Conservation (phyloP, 2,888 invertebrate species). For the Lissonota sp. region DNA sequence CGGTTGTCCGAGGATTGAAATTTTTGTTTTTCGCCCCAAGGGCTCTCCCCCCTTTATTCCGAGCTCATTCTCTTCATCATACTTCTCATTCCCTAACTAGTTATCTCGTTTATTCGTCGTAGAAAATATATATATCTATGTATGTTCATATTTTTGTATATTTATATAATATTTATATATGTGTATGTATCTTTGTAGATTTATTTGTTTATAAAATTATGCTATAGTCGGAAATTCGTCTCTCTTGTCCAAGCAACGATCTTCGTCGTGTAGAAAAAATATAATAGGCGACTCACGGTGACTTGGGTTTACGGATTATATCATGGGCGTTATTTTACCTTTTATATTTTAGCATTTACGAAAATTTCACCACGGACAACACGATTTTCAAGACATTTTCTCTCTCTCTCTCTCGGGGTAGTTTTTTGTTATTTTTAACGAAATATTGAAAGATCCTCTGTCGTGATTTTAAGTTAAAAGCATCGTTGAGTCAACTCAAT, state of each 20-base stretch:
- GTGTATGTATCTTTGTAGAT: conserved; percentile 37
- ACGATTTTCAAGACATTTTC: not conserved
- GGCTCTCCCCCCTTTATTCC: not conserved
- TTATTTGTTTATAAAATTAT: conserved; percentile 43
- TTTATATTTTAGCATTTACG: not conserved
- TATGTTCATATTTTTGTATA: conserved; percentile 18
- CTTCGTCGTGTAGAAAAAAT: conserved; percentile 64
- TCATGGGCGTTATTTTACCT: not conserved
- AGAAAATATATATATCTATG: conserved; percentile 62
- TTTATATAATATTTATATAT: conserved; percentile 40
- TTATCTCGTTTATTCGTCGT: conserved; percentile 40
- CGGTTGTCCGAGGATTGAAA: conserved; percentile 32
- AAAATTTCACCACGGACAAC: conserved; percentile 22
- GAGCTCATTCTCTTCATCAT: not conserved
- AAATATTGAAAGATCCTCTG: too few species aligned
- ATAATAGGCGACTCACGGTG: conserved; percentile 63
- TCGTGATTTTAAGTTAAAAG: too few species aligned
- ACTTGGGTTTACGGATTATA: conserved; percentile 49
- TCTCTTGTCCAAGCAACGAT: conserved; percentile 58
- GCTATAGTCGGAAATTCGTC: conserved; percentile 6
- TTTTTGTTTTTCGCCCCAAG: not conserved
- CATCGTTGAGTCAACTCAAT: too few species aligned
- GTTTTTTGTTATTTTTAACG: conserved; percentile 41
- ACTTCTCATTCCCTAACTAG: conserved; percentile 31
- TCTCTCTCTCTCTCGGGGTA: conserved; percentile 14